A percentile compares a stretch with the other conserved stretches of the same genome.
phyloP scores from a whole-genome alignment of 2,888 invertebrate species.

The Volucella inanis region DNA sequence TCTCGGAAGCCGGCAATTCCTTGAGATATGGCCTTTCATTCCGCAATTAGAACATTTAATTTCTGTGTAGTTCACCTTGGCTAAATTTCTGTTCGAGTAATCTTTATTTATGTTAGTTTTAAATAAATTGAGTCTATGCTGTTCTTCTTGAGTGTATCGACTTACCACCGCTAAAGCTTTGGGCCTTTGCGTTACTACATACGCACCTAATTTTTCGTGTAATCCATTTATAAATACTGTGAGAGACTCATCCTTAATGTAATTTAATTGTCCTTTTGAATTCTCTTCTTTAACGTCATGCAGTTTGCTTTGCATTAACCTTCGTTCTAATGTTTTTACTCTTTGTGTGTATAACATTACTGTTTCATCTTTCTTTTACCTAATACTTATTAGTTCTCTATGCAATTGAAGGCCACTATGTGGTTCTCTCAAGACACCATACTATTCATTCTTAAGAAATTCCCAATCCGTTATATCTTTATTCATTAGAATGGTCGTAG shows the following conservation, averaged over 20 bases:
- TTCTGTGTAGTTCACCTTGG: too few species aligned
- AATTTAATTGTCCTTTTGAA: neutral
- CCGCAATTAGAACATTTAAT: too few species aligned
- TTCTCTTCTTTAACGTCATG: too few species aligned
- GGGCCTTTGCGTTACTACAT: neutral
- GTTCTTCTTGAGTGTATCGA: neutral
- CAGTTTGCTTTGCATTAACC: too few species aligned
- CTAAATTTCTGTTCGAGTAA: too few species aligned
- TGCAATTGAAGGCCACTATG: slow-evolving; percentile 18
- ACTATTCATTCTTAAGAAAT: neutral
- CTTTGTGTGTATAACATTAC: too few species aligned
- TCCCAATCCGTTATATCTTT: slow-evolving; percentile 2
- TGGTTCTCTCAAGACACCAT: slow-evolving; percentile 4
- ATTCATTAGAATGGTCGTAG: slow-evolving; percentile 11
- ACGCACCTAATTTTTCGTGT: neutral
- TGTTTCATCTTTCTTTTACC: slow-evolving; percentile 26
- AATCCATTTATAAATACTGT: too few species aligned
- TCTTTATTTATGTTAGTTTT: too few species aligned
- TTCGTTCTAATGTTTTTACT: too few species aligned
- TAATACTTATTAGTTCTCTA: slow-evolving; percentile 16
- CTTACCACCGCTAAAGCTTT: neutral
- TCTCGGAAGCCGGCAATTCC: too few species aligned
- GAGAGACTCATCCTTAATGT: neutral
- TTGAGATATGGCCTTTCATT: too few species aligned
- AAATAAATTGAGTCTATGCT: neutral